Percentiles rank a stretch among this genome's conserved stretches.
Evolutionary conservation across 2,113 vertebrate genomes (phyloP).

Genomic region (Plecotus auritus): DNA sequence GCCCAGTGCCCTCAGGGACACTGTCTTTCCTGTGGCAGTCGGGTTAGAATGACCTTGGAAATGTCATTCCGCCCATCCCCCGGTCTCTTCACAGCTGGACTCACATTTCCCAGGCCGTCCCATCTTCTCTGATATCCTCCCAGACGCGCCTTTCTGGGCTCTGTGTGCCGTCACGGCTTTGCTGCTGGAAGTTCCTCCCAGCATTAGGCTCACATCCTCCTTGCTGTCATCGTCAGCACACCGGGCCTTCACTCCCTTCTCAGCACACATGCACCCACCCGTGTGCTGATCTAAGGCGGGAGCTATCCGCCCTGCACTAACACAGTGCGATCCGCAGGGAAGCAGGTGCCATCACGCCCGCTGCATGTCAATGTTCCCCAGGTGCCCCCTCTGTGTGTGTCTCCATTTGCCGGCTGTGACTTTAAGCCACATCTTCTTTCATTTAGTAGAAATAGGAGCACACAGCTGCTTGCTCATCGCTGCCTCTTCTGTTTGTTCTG

Average conservation of each 20-base stretch:
- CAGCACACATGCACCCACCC: background rate
- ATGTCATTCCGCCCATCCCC: background rate
- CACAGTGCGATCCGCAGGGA: background rate
- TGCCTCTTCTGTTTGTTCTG: slow-evolving; percentile 52
- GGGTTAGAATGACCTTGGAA: background rate
- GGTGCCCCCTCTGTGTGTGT: background rate
- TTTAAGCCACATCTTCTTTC: slow-evolving; percentile 65
- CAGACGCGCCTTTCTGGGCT: background rate
- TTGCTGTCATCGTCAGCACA: background rate
- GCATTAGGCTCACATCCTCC: background rate
- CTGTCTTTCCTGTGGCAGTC: background rate
- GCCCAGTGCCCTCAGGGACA: too few relatives aligned
- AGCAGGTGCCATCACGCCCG: background rate
- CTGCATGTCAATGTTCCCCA: background rate
- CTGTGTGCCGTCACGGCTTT: fast-evolving
- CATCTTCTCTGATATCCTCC: background rate
- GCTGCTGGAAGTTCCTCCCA: background rate
- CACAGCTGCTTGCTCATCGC: slow-evolving; percentile 71
- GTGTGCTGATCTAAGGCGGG: fast-evolving
- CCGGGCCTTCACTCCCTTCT: background rate
- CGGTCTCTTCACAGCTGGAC: background rate
- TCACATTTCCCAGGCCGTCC: background rate
- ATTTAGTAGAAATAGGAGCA: slow-evolving; percentile 67
- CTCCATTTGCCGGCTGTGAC: slow-evolving; percentile 61
- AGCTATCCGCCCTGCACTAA: fast-evolving